A percentile compares a stretch with the other conserved stretches of the same genome.
These are phyloP conservation scores for Drosophila falleni DNA, from an alignment of 2,888 invertebrate genomes.

Conservation along the genomic window DNA sequence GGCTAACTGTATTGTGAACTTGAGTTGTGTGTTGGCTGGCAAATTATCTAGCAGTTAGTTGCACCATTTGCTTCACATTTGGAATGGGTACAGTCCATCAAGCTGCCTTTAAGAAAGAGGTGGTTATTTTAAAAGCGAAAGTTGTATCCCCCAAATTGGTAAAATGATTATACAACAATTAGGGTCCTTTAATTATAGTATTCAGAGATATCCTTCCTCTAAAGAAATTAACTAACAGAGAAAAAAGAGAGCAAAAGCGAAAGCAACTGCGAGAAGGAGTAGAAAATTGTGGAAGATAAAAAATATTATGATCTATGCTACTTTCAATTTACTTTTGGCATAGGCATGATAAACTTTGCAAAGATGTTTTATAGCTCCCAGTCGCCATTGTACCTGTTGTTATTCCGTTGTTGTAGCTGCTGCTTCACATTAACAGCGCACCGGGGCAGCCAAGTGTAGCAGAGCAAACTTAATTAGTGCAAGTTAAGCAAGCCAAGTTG, in stretches of 20 bases:
- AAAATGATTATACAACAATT: background rate
- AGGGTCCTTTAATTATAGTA: too few species aligned
- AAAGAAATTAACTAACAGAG: background rate
- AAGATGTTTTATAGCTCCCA: constrained; percentile 29
- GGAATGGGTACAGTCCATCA: constrained; percentile 43
- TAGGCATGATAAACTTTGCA: constrained; percentile 63
- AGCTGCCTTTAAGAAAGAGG: constrained; percentile 68
- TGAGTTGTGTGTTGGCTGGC: constrained; percentile 53
- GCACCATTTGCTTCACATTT: constrained; percentile 25
- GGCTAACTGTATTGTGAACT: constrained; percentile 37
- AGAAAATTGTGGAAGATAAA: background rate
- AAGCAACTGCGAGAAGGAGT: background rate
- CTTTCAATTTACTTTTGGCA: constrained; percentile 36
- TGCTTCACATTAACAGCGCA: constrained; percentile 51
- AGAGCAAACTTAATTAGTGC: constrained; percentile 76
- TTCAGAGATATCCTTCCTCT: background rate
- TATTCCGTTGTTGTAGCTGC: constrained; percentile 33
- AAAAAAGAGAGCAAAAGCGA: background rate
- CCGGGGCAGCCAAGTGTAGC: constrained; percentile 71
- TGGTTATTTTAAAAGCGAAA: constrained; percentile 44
- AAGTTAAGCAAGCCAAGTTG: constrained; percentile 77
- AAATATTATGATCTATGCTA: constrained; percentile 53
- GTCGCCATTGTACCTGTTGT: constrained; percentile 28
- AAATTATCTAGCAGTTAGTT: constrained; percentile 75
- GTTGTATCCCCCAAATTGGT: constrained; percentile 10